Percentiles rank a stretch among this genome's conserved stretches.
phyloP scores from a whole-genome alignment of 2,797 vertebrate genomes.

The Tadarida brasiliensis region DNA sequence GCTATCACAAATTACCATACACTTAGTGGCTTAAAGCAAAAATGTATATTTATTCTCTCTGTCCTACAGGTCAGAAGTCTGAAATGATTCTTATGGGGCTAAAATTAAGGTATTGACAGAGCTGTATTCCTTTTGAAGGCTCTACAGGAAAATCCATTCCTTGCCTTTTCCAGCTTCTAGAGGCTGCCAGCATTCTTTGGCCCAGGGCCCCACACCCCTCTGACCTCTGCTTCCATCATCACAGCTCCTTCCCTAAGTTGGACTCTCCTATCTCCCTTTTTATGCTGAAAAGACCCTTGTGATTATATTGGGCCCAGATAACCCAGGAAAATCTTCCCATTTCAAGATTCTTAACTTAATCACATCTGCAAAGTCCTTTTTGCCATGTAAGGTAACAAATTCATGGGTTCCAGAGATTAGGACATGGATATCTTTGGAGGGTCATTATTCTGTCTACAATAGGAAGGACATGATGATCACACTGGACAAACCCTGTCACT shows the following conservation, averaged over 20 bases:
- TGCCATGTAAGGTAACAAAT: neutral
- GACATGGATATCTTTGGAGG: neutral
- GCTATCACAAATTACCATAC: neutral
- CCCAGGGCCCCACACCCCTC: neutral
- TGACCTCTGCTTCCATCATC: neutral
- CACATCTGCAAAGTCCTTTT: neutral
- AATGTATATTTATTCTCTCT: neutral
- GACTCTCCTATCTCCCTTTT: neutral
- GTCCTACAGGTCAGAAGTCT: neutral
- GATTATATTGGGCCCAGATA: neutral
- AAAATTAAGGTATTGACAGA: neutral
- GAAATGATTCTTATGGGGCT: neutral
- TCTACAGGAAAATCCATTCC: neutral
- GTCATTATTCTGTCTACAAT: neutral
- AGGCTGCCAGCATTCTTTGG: neutral
- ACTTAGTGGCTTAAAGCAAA: neutral
- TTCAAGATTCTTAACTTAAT: slow-evolving; percentile 41
- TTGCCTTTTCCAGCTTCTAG: neutral
- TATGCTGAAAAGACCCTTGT: neutral
- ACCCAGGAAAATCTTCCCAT: neutral
- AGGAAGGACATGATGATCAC: neutral
- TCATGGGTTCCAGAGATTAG: neutral
- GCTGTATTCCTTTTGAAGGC: neutral
- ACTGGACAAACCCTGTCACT: neutral
- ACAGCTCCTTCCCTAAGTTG: neutral